A percentile compares a stretch with the other conserved stretches of the same genome.
These are phyloP conservation scores for Calliphora vomitoria DNA, from an alignment of 2,888 invertebrate genomes.

Conservation along the genomic window DNA sequence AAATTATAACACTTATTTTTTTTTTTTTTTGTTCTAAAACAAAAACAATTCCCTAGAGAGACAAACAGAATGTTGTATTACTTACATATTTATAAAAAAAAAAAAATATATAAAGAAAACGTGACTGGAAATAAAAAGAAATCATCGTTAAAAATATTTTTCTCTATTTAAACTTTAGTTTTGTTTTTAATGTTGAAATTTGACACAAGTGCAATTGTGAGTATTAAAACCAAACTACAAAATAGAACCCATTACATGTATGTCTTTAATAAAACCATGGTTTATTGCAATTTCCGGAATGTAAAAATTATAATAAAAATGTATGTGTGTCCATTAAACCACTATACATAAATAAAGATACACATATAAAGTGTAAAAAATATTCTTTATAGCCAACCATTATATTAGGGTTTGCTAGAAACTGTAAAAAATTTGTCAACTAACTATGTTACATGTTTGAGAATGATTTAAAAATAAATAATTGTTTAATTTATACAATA, in stretches of 20 bases:
- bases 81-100: not conserved
- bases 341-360: not conserved
- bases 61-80: constrained; percentile 30
- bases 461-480: no score
- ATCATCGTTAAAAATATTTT: constrained; percentile 1
- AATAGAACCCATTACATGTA: constrained; percentile 34
- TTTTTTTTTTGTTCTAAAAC: constrained; percentile 9
- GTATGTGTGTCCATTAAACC: constrained; percentile 3
- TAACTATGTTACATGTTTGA: no score
- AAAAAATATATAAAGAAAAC: constrained; percentile 32
- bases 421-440: no score
- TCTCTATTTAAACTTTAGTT: constrained; percentile 11
- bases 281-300: constrained; percentile 67
- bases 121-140: constrained; percentile 59
- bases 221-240: constrained; percentile 17
- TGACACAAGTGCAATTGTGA: constrained; percentile 34
- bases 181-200: constrained; percentile 31
- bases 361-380: not conserved
- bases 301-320: constrained; percentile 3
- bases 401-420: no score
- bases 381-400: no score
- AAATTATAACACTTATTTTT: constrained; percentile 51
- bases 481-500: no score
- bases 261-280: constrained; percentile 18
- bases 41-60: constrained; percentile 18